Percentiles rank a stretch among this genome's conserved stretches.
These are phyloP conservation scores for Taphrorychus bicolor DNA, from an alignment of 2,888 invertebrate genomes.

Conservation along the genomic window DNA sequence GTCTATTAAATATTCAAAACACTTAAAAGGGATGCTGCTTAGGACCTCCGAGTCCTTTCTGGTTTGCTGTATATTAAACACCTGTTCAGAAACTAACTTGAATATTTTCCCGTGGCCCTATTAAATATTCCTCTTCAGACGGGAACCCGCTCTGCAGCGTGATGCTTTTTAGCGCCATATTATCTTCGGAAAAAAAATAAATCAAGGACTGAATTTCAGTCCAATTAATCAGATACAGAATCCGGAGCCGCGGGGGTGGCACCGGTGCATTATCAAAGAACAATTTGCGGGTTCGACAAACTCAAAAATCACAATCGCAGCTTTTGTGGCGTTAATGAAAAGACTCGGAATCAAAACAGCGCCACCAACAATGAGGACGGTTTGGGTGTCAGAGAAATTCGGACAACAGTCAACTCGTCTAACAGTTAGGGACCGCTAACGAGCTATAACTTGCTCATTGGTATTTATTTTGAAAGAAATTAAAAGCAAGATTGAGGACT, in stretches of 20 bases:
- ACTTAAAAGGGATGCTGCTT: constrained; percentile 58
- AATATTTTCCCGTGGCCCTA: constrained; percentile 16
- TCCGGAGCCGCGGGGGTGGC: constrained; percentile 7
- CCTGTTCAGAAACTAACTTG: constrained; percentile 30
- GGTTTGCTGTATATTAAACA: constrained; percentile 34
- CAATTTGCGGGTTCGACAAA: constrained; percentile 29
- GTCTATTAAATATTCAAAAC: constrained; percentile 59
- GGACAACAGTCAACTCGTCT: constrained; percentile 12
- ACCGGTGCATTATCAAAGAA: constrained; percentile 20
- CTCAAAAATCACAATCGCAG: constrained; percentile 31
- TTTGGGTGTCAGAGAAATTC: constrained; percentile 8
- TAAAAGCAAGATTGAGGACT: too few species aligned
- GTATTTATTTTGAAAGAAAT: too few species aligned
- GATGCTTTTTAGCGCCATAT: background rate
- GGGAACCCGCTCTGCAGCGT: background rate
- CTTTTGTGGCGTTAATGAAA: constrained; percentile 35
- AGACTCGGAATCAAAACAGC: constrained; percentile 34
- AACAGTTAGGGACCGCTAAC: background rate
- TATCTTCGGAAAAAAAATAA: background rate
- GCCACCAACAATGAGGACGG: constrained; percentile 20
- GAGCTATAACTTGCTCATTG: too few species aligned
- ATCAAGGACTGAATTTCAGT: background rate
- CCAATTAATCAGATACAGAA: background rate
- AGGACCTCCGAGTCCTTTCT: constrained; percentile 32
- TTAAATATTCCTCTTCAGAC: constrained; percentile 8